A percentile compares a stretch with the other conserved stretches of the same genome.
Conservation (phyloP, 2,888 invertebrate genomes). For the Bimastos eiseni region DNA sequence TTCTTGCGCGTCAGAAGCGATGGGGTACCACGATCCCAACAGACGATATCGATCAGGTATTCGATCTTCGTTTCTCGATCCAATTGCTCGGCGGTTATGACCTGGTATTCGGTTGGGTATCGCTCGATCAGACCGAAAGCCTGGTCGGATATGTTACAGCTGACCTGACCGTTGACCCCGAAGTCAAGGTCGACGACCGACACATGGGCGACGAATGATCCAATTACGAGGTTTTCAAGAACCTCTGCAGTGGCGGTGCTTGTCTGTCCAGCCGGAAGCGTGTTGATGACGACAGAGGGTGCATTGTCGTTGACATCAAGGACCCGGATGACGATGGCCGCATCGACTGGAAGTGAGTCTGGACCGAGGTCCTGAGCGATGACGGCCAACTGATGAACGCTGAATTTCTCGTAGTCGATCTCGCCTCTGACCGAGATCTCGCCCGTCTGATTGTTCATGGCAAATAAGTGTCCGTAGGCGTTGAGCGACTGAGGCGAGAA, state of each 20-base stretch:
- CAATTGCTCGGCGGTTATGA: constrained; percentile 31
- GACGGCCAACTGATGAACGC: constrained; percentile 31
- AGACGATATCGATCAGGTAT: constrained; percentile 30
- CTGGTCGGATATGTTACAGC: constrained; percentile 34
- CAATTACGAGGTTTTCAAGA: constrained; percentile 36
- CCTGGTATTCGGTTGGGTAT: constrained; percentile 34
- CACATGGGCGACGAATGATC: constrained; percentile 39
- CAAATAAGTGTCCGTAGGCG: constrained; percentile 30
- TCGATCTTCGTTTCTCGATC: constrained; percentile 32
- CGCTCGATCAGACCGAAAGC: constrained; percentile 33
- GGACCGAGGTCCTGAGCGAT: constrained; percentile 30
- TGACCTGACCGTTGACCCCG: constrained; percentile 34
- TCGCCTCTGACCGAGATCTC: constrained; percentile 32
- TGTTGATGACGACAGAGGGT: constrained; percentile 34
- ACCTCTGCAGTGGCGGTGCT: constrained; percentile 33
- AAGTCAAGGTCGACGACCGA: constrained; percentile 35
- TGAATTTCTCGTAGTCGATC: constrained; percentile 35
- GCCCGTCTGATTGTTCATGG: constrained; percentile 34
- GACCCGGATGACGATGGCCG: constrained; percentile 33
- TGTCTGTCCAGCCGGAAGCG: constrained; percentile 25
- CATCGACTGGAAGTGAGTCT: constrained; percentile 30
- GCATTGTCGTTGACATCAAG: constrained; percentile 39
- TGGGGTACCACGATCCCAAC: constrained; percentile 31
- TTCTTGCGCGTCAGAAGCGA: not conserved
- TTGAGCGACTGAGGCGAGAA: constrained; percentile 21